These are phyloP conservation scores for Drosophila ercepeae DNA, from an alignment of 1,140 invertebrate species.

Conservation along the genomic window DNA sequence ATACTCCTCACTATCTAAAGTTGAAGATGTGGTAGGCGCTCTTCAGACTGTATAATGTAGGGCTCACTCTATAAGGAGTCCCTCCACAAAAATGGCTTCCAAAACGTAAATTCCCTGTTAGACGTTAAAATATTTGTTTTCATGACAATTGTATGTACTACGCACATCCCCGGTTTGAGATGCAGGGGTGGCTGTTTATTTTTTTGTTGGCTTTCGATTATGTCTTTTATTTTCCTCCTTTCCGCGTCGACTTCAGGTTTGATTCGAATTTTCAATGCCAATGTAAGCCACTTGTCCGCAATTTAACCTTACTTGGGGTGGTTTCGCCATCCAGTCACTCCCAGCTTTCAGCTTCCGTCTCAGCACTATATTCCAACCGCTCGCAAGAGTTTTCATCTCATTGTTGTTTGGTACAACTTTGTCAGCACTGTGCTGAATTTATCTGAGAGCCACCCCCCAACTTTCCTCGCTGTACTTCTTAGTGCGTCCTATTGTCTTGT, in stretches of 20 bases:
- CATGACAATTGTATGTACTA: neutral
- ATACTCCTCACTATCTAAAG: slow-evolving; percentile 40
- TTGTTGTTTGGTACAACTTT: neutral
- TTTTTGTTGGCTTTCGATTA: slow-evolving; percentile 56
- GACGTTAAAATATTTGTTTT: neutral
- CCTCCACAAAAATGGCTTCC: neutral
- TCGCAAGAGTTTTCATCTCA: slow-evolving; percentile 6
- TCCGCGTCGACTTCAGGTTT: neutral
- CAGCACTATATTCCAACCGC: neutral
- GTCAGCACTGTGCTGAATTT: slow-evolving; percentile 67
- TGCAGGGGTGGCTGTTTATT: slow-evolving; percentile 20
- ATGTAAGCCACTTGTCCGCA: slow-evolving; percentile 67
- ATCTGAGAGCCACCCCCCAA: slow-evolving; percentile 40
- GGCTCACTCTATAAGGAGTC: slow-evolving; percentile 21
- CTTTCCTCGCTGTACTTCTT: slow-evolving; percentile 5
- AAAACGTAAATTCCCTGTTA: neutral
- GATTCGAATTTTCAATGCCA: slow-evolving; percentile 36
- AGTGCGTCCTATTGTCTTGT: slow-evolving; percentile 15
- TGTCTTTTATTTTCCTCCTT: slow-evolving; percentile 19
- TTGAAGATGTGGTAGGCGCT: slow-evolving; percentile 18
- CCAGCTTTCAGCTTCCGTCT: neutral
- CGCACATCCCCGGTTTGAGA: neutral
- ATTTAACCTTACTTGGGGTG: slow-evolving; percentile 68
- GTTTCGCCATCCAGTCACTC: slow-evolving; percentile 23
- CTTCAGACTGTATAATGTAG: slow-evolving; percentile 33